A percentile compares a stretch with the other conserved stretches of the same genome.
These are phyloP conservation scores for Orchesella cincta DNA, from an alignment of 1,140 invertebrate species.

Conservation along the genomic window DNA sequence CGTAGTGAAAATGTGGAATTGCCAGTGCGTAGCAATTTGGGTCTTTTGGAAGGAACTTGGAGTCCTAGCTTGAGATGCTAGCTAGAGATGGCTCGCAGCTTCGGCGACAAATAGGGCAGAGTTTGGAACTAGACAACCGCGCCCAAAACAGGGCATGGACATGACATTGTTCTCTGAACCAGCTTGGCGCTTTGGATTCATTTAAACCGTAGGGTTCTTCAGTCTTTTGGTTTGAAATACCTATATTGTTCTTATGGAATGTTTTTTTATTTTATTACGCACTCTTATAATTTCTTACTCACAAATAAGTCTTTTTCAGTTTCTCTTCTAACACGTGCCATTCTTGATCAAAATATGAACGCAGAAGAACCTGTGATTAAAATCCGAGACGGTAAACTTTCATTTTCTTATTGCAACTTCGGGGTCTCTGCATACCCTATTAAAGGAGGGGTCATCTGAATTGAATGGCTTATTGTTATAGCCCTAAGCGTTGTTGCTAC, in stretches of 20 bases:
- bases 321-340: conserved; percentile 73
- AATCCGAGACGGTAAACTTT: conserved; percentile 92
- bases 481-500: too few relatives aligned
- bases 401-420: conserved; percentile 93
- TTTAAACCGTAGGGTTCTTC: conserved; percentile 97
- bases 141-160: conserved; percentile 98
- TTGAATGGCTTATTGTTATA: too few relatives aligned
- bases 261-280: too few relatives aligned
- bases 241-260: conserved; percentile 89
- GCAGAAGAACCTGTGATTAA: conserved; percentile 96
- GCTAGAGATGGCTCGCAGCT: conserved; percentile 78
- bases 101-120: conserved; percentile 99
- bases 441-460: conserved; percentile 95
- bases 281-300: too few relatives aligned
- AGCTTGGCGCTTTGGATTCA: conserved; percentile 99
- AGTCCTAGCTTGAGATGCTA: conserved; percentile 93
- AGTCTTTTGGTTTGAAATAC: conserved; percentile 98
- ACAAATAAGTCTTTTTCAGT: too few relatives aligned
- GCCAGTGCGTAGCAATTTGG: conserved; percentile 85
- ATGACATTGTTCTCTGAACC: conserved; percentile 99
- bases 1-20: conserved; percentile 92
- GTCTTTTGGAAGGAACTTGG: conserved; percentile 95
- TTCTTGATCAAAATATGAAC: conserved; percentile 99
- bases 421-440: conserved; percentile 83
- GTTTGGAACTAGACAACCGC: conserved; percentile 93